These are phyloP conservation scores for Anhinga rufa DNA, from an alignment of 2,113 vertebrate species.

Conservation along the genomic window DNA sequence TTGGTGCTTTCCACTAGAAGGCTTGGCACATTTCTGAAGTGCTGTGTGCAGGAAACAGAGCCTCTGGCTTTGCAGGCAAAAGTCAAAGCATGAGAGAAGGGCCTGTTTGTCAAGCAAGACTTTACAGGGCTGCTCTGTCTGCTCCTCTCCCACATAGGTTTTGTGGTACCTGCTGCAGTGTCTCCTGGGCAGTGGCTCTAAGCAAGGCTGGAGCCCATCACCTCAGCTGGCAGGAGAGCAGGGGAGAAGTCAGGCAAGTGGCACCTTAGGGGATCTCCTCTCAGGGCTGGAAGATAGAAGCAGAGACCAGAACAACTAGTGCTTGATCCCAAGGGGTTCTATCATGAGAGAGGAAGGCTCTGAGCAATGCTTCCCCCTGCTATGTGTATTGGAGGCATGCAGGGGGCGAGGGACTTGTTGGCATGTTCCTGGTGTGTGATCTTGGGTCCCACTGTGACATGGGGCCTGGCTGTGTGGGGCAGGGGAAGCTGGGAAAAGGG, in stretches of 20 bases:
- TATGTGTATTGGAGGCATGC: background rate
- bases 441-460: too few relatives aligned
- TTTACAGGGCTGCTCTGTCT: background rate
- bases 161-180: background rate
- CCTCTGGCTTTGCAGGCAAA: background rate
- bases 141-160: background rate
- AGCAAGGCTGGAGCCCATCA: background rate
- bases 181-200: background rate
- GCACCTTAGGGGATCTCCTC: background rate
- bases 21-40: background rate
- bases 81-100: background rate
- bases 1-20: background rate
- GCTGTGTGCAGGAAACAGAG: background rate
- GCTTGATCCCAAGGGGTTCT: background rate
- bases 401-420: background rate
- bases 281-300: background rate
- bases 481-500: background rate
- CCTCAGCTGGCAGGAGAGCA: background rate
- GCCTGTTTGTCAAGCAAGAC: background rate
- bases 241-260: background rate
- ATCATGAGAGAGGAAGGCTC: background rate
- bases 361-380: background rate
- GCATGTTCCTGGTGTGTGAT: background rate
- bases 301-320: background rate
- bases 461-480: background rate